A percentile compares a stretch with the other conserved stretches of the same genome.
phyloP scores from a whole-genome alignment of 2,113 vertebrate species.

The Ageneiosus marmoratus region DNA sequence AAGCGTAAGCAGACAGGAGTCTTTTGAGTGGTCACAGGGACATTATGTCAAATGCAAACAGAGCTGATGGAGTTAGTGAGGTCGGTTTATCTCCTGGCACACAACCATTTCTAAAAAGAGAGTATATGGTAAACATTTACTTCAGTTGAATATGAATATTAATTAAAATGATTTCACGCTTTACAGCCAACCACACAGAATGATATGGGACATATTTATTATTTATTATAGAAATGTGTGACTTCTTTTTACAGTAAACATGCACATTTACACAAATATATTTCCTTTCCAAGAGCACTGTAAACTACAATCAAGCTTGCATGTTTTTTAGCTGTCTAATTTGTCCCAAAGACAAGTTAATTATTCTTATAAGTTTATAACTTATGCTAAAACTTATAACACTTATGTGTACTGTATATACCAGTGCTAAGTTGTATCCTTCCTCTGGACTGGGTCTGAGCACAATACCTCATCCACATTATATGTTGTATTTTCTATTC shows the following conservation, averaged over 20 bases:
- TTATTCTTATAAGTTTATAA: no score
- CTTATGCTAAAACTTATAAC: no score
- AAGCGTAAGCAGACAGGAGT: not conserved
- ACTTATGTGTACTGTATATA: no score
- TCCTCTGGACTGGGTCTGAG: no score
- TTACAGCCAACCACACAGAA: not conserved
- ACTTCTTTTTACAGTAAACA: not conserved
- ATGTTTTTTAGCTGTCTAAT: not conserved
- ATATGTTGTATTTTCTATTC: no score
- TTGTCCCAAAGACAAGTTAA: not conserved
- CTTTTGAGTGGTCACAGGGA: slow-evolving; percentile 21
- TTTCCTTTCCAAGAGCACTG: not conserved
- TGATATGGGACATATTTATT: not conserved
- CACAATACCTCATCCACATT: no score
- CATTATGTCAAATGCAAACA: slow-evolving; percentile 21
- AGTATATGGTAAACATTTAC: slow-evolving; percentile 7
- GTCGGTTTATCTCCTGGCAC: slow-evolving; percentile 37
- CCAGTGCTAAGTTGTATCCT: no score
- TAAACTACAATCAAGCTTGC: not conserved
- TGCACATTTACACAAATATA: not conserved
- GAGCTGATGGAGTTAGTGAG: slow-evolving; percentile 1
- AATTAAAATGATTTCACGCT: slow-evolving; percentile 4
- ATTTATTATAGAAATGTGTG: slow-evolving; percentile 1
- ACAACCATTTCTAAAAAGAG: not conserved
- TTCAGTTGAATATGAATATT: not conserved